Evolutionary conservation across 2,888 invertebrate genomes (phyloP).

Genomic region (Macrophya annulata): DNA sequence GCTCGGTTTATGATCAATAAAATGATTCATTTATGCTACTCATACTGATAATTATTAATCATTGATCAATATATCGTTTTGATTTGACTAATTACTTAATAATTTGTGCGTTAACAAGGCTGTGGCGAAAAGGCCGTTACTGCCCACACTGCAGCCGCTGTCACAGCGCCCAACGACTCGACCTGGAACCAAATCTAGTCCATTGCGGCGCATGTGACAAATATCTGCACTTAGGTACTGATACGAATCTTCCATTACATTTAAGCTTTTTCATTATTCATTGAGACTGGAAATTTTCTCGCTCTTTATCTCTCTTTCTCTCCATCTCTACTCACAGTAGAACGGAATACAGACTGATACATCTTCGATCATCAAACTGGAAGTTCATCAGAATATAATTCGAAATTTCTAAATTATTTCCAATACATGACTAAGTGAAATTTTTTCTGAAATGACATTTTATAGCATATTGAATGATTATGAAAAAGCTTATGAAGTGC

Average conservation of each 20-base stretch:
- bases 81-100: slow-evolving; percentile 72
- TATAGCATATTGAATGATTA: background rate
- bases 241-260: slow-evolving; percentile 72
- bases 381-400: background rate
- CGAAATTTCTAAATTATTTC: background rate
- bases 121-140: slow-evolving; percentile 88
- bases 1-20: background rate
- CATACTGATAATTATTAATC: slow-evolving; percentile 27
- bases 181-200: slow-evolving; percentile 82
- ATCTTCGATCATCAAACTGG: slow-evolving; percentile 13
- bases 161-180: slow-evolving; percentile 86
- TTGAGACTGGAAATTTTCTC: background rate
- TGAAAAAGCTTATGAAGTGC: slow-evolving; percentile 45
- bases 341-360: slow-evolving; percentile 24
- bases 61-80: slow-evolving; percentile 50
- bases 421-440: background rate
- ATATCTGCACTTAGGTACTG: slow-evolving; percentile 81
- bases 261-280: slow-evolving; percentile 59
- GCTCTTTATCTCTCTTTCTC: background rate
- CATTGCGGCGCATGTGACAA: slow-evolving; percentile 81
- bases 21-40: slow-evolving; percentile 14
- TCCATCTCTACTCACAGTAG: background rate
- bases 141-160: slow-evolving; percentile 88
- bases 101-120: slow-evolving; percentile 79
- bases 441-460: background rate